Percentiles rank a stretch among this genome's conserved stretches.
These are phyloP conservation scores for Zosterops japonicus DNA, from an alignment of 2,113 vertebrate genomes.

Conservation along the genomic window DNA sequence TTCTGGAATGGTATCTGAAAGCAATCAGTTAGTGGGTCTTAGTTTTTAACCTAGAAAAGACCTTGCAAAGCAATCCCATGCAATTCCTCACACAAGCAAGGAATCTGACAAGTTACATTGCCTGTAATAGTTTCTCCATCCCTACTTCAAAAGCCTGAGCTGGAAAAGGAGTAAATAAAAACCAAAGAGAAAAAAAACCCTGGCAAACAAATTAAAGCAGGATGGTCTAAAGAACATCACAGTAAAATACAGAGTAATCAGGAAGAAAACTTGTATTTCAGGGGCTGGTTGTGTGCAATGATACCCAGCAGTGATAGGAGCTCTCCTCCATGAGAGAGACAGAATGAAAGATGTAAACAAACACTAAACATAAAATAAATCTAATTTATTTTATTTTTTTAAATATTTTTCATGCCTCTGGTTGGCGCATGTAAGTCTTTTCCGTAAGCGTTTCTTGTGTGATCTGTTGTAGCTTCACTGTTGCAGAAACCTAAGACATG, in stretches of 20 bases:
- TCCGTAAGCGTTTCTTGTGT: not conserved
- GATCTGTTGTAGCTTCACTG: not conserved
- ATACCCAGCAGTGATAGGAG: not conserved
- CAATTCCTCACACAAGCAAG: not conserved
- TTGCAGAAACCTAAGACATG: not conserved
- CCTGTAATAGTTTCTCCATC: not conserved
- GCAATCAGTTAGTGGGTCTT: not conserved
- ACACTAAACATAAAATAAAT: not conserved
- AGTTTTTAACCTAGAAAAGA: not conserved
- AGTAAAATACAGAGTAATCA: not conserved
- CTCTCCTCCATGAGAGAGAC: not conserved
- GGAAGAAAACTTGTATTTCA: not conserved
- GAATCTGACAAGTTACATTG: not conserved
- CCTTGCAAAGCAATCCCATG: not conserved
- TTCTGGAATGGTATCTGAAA: not conserved
- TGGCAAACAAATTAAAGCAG: not conserved
- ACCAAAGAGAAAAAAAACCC: not conserved
- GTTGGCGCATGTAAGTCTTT: accelerated
- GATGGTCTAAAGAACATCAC: not conserved
- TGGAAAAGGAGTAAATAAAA: not conserved
- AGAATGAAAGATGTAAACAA: not conserved
- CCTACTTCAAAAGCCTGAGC: not conserved
- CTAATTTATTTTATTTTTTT: not conserved
- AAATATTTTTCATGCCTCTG: not conserved
- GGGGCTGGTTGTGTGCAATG: not conserved